Base-by-base conservation (phyloP, 2,888 invertebrate species). In the Rhagophthalmus giganteus region DNA sequence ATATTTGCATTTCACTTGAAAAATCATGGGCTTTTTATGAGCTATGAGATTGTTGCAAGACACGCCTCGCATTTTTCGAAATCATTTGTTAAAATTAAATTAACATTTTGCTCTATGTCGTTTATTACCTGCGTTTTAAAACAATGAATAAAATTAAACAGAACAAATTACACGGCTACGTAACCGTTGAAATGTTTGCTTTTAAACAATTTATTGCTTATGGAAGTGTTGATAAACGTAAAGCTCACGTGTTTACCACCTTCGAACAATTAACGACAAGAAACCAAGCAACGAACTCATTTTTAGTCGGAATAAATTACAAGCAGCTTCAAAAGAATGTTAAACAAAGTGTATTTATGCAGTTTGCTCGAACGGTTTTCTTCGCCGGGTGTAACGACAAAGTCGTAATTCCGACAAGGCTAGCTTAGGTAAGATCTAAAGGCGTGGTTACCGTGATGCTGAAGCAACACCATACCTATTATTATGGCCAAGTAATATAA, bases 401-500 rank as follows among this genome's bases (percentile, higher is more conserved):
- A 49, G 45, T 47, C n/a, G 25, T 34, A 37, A 54, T 60, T 62
- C 60, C 61, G 62, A 64, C 54, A 55, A 42, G 50, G 30, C 42
- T 44, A 57, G 57, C 38, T 41, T 54, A 53, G 57, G 57, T 48
- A 55, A 62, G 65, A 62, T 64, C 54, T 46, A 46, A 28, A 46
- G 61, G 67, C 65, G 66, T 63, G 64, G 56, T 54, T 40, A 33
- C 28, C 50, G 48, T 52, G 57, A 59, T 58, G 60, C 61, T 58
- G 59, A 57, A 53, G 31, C 46, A 44, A 51, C 39, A 48, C 64
- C 59, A 59, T 68, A n/a, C n/a, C n/a, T n/a, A n/a, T n/a, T n/a
- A 59, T 68, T 68, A 69, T 70, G 69, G 69, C 65, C 55, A 55
- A 66, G 20, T 20, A 20, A 20, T 20, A 20, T 20, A 20, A 20